Evolutionary conservation across 2,113 vertebrate species (phyloP), one percentile per base, ranked within the genome.

Genomic region (Tursiops truncatus): DNA sequence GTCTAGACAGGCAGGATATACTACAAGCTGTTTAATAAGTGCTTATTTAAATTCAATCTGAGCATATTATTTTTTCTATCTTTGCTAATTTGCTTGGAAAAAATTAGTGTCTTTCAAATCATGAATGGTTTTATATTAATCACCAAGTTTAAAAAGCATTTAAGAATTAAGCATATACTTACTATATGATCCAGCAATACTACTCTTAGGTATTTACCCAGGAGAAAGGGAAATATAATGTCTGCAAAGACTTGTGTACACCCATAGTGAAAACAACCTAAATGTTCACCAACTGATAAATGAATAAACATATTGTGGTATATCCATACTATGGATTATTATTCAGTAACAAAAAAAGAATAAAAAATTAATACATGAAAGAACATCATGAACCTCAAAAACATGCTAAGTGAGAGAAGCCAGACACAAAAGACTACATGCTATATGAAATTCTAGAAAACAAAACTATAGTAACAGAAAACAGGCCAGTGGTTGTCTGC

Each of bases 101-200:
- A 94, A 92, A 84, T 62, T 65, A 68, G 36, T 77, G 53, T 56
- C 70, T 96, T 91, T 83, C 76, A 88, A 84, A 56, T 36, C 28
- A 91, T 14, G 36, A 33, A 44, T 47, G 12, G 2, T 60, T 56
- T 92, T 88, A 79, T 23, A 82, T 76, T 56, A 68, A 41, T 65
- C 36, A 87, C 21, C 44, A 89, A 71, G 10, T 89, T 92, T 88
- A 44, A 86, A 95, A 97, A 79, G 23, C 11, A 58, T 60, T 93
- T 90, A 74, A 83, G 77, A 85, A 81, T 67, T 28, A 86, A 80
- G 60, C 36, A 26, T n/a, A 67, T 2, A 47, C 25, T 83, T 71
- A 80, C 31, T 62, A 53, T 76, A 79, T 0, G 74, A 88, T 12
- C 20, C 11, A 65, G 53, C 11, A 71, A 50, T 65, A 28, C 60